Conservation (phyloP, 2,113 vertebrate genomes). For the Prolemur simus region DNA sequence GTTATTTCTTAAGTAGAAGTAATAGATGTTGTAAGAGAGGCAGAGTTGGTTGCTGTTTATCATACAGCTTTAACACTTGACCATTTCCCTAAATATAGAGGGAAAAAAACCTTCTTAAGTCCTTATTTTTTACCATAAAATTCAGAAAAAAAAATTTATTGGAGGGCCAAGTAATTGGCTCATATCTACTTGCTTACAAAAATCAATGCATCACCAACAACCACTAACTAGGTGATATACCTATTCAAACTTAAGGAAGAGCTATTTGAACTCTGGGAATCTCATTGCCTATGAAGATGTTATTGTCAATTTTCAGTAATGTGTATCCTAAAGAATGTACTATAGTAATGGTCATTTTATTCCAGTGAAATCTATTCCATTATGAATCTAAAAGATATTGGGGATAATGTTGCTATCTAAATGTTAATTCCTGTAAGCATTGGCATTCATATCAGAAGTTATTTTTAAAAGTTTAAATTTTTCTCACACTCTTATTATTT, state of each 20-base stretch:
- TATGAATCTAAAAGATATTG: conserved; percentile 62
- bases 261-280: conserved; percentile 63
- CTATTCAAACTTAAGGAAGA: conserved; percentile 63
- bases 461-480: conserved; percentile 49
- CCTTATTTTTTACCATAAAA: not conserved
- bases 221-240: conserved; percentile 46
- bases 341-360: conserved; percentile 20
- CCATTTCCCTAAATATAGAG: not conserved
- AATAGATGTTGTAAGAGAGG: not conserved
- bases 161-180: not conserved
- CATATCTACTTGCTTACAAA: conserved; percentile 67
- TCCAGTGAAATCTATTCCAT: conserved; percentile 48
- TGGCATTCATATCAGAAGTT: conserved; percentile 46
- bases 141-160: not conserved
- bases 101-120: not conserved
- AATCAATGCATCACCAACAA: not conserved
- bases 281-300: conserved; percentile 54
- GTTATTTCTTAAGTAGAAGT: not conserved
- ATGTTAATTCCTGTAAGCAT: not conserved
- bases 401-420: conserved; percentile 43
- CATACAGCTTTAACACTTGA: not conserved
- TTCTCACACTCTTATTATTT: conserved; percentile 29
- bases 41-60: not conserved
- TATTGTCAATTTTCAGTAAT: conserved; percentile 12
- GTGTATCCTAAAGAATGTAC: not conserved